Percentiles rank a stretch among this genome's conserved stretches.
These are phyloP conservation scores for Neomorphus geoffroyi DNA, from an alignment of 2,797 vertebrate species.

Conservation along the genomic window DNA sequence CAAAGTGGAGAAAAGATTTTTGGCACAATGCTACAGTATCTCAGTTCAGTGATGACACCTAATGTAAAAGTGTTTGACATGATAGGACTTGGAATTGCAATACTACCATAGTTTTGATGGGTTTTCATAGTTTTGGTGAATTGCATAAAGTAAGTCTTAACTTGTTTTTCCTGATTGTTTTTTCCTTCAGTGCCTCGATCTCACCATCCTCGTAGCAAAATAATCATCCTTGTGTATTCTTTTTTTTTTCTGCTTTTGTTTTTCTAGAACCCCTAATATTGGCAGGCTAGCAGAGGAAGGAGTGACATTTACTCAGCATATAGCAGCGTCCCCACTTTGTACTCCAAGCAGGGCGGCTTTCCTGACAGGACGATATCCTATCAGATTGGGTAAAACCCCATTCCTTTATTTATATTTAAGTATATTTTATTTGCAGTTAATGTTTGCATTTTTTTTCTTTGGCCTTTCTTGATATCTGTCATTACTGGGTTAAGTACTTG, in stretches of 20 bases:
- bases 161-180: background rate
- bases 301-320: conserved; percentile 76
- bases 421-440: background rate
- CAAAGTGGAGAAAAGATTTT: background rate
- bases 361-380: conserved; percentile 77
- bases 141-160: background rate
- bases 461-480: background rate
- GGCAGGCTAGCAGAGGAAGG: conserved; percentile 75
- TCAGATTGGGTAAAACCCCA: conserved; percentile 75
- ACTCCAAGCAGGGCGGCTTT: conserved; percentile 81
- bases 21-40: background rate
- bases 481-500: background rate
- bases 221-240: background rate
- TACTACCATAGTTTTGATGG: background rate
- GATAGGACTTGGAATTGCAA: background rate
- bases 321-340: conserved; percentile 77
- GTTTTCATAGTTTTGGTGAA: background rate
- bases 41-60: background rate
- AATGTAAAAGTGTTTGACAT: background rate
- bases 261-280: conserved; percentile 79
- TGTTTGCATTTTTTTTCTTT: background rate
- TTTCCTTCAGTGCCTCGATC: background rate
- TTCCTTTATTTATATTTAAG: background rate
- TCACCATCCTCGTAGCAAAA: background rate
- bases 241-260: background rate